Base-by-base conservation (phyloP, 2,113 vertebrate genomes). In the Etia nguti region DNA sequence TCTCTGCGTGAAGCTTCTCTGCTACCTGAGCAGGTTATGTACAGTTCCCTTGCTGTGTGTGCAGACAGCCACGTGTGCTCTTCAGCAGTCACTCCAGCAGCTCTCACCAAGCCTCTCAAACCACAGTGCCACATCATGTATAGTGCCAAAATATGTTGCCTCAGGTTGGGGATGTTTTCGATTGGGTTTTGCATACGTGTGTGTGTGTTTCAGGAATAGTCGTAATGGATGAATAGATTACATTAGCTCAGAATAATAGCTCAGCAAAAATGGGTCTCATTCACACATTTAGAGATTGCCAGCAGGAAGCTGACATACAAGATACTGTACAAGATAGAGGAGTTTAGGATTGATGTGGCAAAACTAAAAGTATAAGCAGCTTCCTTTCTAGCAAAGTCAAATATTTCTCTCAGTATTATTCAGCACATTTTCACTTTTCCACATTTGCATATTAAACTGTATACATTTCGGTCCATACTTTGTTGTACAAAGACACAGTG, bases 21-120 rank as follows among this genome's bases (percentile, higher is more conserved):
- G 79, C 73, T 86, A 86, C 84, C 81, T 75, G 87, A 90, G 83
- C 60, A 89, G 90, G 89, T 87, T 88, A 86, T 84, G 46, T 50
- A 43, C 86, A 1, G 2, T 46, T 54, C 57, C 80, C 18, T n/a
- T 50, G 55, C 52, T 84, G 80, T 89, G 88, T 85, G 84, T 84
- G 48, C 75, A 86, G 12, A 46, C 59, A 52, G 41, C 48, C 48
- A 1, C 3, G 26, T 86, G 80, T 88, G 52, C 52, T 48, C 10
- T 80, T 75, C 84, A 56, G 48, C 60, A 29, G 43, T 77, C 43
- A 22, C 22, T 43, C 84, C 54, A 43, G 60, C 5, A 31, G 38
- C 62, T 79, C 52, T 73, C 36, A 26, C 48, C 81, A 54, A 83
- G 38, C 34, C 62, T 52, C 22, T 73, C 81, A 34, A 83, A 70